A percentile compares a stretch with the other conserved stretches of the same genome.
Conservation (phyloP, 2,797 vertebrate genomes). For the Cichlasoma orientale region DNA sequence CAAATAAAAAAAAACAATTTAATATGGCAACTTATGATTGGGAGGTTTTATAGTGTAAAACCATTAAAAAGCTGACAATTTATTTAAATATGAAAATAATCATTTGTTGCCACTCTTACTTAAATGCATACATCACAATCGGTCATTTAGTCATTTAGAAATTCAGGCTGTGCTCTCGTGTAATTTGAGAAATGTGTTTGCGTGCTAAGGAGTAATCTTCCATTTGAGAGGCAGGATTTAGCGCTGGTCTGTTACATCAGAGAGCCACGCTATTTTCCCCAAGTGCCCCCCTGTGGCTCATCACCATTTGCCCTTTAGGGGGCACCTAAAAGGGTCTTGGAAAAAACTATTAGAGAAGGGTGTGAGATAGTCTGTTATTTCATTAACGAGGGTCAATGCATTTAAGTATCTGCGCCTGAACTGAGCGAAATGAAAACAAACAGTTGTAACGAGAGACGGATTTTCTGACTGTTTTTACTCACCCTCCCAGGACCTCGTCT, state of each 20-base stretch:
- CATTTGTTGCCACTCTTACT: background rate
- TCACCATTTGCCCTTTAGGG: conserved; percentile 41
- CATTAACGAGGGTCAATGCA: conserved; percentile 16
- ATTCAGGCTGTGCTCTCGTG: conserved; percentile 23
- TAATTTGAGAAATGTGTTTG: conserved; percentile 58
- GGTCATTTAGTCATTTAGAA: conserved; percentile 15
- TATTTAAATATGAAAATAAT: background rate
- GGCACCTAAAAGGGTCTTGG: conserved; percentile 28
- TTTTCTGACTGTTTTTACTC: conserved; percentile 60
- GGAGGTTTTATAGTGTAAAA: background rate
- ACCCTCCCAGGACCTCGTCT: conserved; percentile 93
- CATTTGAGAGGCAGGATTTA: conserved; percentile 58
- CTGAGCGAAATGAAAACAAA: conserved; percentile 16
- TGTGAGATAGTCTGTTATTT: conserved; percentile 45
- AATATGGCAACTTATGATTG: too few species aligned
- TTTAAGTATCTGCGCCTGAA: background rate
- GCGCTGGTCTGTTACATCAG: conserved; percentile 50
- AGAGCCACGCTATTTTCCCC: conserved; percentile 26
- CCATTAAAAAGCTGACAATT: background rate
- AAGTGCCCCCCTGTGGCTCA: conserved; percentile 1
- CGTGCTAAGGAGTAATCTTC: conserved; percentile 63
- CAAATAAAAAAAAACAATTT: background rate
- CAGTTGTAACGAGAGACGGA: background rate
- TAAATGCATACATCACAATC: background rate
- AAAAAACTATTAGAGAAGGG: conserved; percentile 39